Conservation (phyloP, 2,888 invertebrate species). For the Tipula helvola region DNA sequence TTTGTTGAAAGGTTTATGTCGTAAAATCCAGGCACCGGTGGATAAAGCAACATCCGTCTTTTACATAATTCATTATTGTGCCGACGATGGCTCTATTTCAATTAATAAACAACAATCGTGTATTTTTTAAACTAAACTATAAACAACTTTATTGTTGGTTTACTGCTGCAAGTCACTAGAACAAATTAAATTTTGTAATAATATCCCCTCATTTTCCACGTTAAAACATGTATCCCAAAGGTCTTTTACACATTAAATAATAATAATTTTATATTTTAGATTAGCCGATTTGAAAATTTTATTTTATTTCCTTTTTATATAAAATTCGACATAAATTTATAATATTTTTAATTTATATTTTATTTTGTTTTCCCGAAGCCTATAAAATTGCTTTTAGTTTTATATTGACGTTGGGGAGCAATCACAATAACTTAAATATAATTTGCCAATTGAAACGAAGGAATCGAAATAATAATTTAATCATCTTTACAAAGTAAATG, state of each 20-base stretch:
- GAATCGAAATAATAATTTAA: neutral
- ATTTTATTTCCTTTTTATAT: neutral
- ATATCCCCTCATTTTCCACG: too few relatives aligned
- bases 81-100: too few relatives aligned
- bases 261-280: neutral
- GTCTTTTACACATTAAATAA: neutral
- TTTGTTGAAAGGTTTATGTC: too few relatives aligned
- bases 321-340: neutral
- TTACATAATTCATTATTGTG: too few relatives aligned
- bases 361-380: neutral
- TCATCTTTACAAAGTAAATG: neutral
- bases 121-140: neutral
- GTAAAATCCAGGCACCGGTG: too few relatives aligned
- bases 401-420: neutral
- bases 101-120: too few relatives aligned
- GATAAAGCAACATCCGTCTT: too few relatives aligned
- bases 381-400: neutral
- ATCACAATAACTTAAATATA: neutral
- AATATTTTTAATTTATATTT: neutral
- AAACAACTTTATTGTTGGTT: neutral
- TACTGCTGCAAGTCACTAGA: too few relatives aligned
- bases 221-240: neutral
- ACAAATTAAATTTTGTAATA: too few relatives aligned
- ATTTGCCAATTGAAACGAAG: neutral
- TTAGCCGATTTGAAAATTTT: neutral